Conservation (phyloP, 2,113 vertebrate species). For the Murina feae region DNA sequence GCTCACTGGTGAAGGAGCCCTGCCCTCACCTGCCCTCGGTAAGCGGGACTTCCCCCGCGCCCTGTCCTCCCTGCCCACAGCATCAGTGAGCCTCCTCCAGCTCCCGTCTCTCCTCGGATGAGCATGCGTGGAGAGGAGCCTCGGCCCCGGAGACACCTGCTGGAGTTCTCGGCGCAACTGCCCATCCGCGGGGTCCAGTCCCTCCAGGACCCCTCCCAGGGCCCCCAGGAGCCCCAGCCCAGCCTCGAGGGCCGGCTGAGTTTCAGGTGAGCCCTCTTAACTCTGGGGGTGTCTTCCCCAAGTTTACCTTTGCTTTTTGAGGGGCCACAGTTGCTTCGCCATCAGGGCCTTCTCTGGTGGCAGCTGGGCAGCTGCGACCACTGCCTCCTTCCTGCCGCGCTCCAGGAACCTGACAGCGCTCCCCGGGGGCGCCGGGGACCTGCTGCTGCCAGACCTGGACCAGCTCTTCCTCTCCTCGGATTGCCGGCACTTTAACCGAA, state of each 20-base stretch:
- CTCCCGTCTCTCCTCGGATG: constrained; percentile 53
- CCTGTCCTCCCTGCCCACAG: constrained; percentile 67
- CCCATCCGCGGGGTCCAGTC: neutral
- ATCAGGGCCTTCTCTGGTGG: neutral
- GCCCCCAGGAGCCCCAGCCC: constrained; percentile 12
- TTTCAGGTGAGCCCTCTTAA: constrained; percentile 64
- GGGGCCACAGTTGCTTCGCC: neutral
- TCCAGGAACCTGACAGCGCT: constrained; percentile 86
- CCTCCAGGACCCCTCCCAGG: neutral
- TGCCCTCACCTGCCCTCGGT: neutral
- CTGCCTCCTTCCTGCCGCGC: neutral
- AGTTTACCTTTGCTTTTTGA: neutral
- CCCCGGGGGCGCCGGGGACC: constrained; percentile 86
- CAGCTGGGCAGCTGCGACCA: neutral
- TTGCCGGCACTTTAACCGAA: constrained; percentile 92
- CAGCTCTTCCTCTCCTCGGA: constrained; percentile 88
- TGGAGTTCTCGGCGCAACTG: constrained; percentile 77
- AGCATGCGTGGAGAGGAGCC: constrained; percentile 72
- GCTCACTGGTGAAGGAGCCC: neutral
- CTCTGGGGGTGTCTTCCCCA: neutral
- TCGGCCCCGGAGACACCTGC: constrained; percentile 80
- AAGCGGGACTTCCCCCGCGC: neutral
- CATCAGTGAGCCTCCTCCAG: constrained; percentile 84
- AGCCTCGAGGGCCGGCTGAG: neutral
- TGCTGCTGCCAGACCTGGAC: constrained; percentile 89